Conservation (phyloP, 2,797 vertebrate genomes). For the Sylvilagus floridanus region DNA sequence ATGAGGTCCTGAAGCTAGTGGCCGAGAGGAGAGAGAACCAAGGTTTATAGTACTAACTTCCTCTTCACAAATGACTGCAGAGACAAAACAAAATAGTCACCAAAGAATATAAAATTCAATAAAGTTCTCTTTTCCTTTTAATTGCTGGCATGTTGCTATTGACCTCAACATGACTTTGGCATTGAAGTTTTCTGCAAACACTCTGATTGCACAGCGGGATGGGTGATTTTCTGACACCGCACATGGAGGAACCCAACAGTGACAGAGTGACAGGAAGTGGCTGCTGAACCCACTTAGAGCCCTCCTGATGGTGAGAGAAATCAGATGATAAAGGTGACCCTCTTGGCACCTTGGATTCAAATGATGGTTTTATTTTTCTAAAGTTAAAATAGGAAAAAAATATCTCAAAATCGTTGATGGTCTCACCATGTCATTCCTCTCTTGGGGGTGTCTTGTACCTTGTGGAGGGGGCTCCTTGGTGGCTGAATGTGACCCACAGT, state of each 20-base stretch:
- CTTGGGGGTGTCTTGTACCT: neutral
- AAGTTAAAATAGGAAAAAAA: slow-evolving; percentile 34
- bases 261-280: slow-evolving; percentile 39
- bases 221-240: slow-evolving; percentile 74
- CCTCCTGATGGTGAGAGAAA: slow-evolving; percentile 64
- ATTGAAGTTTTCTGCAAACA: slow-evolving; percentile 77
- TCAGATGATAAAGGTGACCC: slow-evolving; percentile 74
- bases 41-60: neutral
- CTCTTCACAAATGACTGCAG: slow-evolving; percentile 20
- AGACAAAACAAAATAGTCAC: neutral
- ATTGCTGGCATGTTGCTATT: slow-evolving; percentile 39
- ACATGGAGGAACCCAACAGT: neutral
- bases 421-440: slow-evolving; percentile 24
- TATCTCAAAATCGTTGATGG: slow-evolving; percentile 39
- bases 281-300: slow-evolving; percentile 26
- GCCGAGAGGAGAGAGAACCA: neutral
- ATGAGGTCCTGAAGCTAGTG: neutral
- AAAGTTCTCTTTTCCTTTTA: neutral
- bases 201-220: slow-evolving; percentile 73
- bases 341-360: slow-evolving; percentile 51
- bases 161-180: slow-evolving; percentile 75
- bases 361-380: slow-evolving; percentile 56
- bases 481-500: slow-evolving; percentile 26
- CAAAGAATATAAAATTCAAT: slow-evolving; percentile 1
- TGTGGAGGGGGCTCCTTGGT: neutral